A percentile compares a stretch with the other conserved stretches of the same genome.
Evolutionary conservation across 35 echinoderm and acorn worm genomes (phyloP).

Genomic region (Chiridota heheva): DNA sequence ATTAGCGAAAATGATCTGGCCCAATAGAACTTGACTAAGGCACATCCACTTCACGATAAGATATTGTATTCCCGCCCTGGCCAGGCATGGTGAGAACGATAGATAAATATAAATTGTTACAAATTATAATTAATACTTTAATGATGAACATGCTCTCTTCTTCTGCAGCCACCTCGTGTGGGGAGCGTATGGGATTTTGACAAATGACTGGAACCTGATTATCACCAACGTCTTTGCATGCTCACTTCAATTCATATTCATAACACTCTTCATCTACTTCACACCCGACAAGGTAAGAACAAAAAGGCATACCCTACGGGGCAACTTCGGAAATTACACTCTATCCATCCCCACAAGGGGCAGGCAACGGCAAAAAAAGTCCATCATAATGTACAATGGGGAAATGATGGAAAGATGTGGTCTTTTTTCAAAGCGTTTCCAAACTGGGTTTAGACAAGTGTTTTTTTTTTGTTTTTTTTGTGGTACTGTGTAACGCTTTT

Average conservation of each 20-base stretch:
- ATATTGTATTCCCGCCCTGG: not conserved
- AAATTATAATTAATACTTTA: not conserved
- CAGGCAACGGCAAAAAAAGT: no score
- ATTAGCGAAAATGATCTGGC: not conserved
- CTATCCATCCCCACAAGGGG: no score
- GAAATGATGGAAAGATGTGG: not conserved
- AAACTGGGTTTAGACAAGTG: not conserved
- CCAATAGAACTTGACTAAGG: not conserved
- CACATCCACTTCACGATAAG: not conserved
- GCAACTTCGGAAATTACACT: no score
- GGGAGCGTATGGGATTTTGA: conserved; percentile 25
- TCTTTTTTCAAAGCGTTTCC: not conserved
- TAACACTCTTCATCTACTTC: conserved; percentile 20
- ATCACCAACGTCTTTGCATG: conserved; percentile 15
- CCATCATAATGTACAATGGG: not conserved
- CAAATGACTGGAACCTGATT: conserved; percentile 25
- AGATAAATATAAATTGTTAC: not conserved
- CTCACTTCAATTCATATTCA: conserved; percentile 21
- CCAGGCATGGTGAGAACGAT: not conserved
- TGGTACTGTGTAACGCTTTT: not conserved
- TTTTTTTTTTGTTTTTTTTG: not conserved
- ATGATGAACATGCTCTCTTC: not conserved
- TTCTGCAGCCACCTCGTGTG: conserved; percentile 38
- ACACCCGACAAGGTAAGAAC: conserved; percentile 26
- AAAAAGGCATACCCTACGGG: not conserved